Evolutionary conservation across 2,797 vertebrate genomes (phyloP).

Genomic region (Premnoplex brunnescens): DNA sequence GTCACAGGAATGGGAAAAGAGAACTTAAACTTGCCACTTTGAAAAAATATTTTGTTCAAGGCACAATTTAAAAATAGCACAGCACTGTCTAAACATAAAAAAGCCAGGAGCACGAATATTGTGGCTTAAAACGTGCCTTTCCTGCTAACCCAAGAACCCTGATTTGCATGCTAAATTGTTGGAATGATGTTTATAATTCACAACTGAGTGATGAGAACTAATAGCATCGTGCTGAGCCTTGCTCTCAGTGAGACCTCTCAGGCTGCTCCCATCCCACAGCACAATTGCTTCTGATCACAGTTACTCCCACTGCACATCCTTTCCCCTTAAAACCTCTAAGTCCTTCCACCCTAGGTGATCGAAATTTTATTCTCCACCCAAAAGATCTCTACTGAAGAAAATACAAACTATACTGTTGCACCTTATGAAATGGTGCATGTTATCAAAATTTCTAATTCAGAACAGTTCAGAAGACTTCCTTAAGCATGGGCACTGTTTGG

Average conservation of each 20-base stretch:
- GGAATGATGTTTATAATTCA: not conserved
- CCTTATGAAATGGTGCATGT: not conserved
- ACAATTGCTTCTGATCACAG: not conserved
- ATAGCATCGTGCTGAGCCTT: not conserved
- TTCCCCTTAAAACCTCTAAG: not conserved
- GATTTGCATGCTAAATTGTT: not conserved
- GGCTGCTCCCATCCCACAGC: not conserved
- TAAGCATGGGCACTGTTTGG: rapidly evolving
- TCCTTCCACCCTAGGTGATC: not conserved
- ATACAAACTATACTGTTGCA: not conserved
- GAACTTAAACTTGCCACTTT: not conserved
- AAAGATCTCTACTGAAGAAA: not conserved
- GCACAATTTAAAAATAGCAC: not conserved
- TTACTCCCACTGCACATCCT: not conserved
- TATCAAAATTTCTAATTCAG: not conserved
- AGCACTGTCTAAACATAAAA: not conserved
- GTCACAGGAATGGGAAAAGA: not conserved
- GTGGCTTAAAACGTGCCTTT: not conserved
- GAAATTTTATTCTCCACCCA: not conserved
- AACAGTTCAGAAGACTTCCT: not conserved
- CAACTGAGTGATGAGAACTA: not conserved
- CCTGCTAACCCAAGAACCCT: not conserved
- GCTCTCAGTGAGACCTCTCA: not conserved
- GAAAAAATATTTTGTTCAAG: not conserved
- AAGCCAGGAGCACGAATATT: not conserved